These are phyloP conservation scores for Gallinago stenura DNA, from an alignment of 2,797 vertebrate species.

Conservation along the genomic window DNA sequence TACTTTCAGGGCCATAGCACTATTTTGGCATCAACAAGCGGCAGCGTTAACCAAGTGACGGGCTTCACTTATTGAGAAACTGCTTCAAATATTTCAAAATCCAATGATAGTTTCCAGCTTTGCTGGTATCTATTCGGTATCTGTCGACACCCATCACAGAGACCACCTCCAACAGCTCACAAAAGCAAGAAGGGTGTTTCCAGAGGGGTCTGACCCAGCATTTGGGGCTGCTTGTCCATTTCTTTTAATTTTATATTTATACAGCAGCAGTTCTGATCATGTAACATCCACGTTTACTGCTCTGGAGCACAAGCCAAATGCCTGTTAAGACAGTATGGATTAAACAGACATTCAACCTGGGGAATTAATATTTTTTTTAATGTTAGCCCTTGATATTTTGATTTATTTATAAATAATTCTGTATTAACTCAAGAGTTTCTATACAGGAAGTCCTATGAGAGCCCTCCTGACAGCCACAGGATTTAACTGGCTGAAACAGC, in stretches of 20 bases:
- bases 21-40: neutral
- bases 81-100: neutral
- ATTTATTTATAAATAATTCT: neutral
- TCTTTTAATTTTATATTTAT: neutral
- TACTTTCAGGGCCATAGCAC: neutral
- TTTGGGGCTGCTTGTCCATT: neutral
- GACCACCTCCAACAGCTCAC: neutral
- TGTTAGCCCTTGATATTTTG: neutral
- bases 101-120: neutral
- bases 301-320: neutral
- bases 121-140: rapidly evolving
- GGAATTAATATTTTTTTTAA: neutral
- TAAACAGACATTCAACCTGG: neutral
- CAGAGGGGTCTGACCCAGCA: neutral
- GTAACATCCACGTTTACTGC: neutral
- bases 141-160: neutral
- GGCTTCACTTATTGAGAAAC: neutral
- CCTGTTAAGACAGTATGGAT: neutral
- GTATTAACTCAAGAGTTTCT: neutral
- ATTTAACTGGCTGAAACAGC: neutral
- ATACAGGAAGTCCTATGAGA: rapidly evolving
- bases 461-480: neutral
- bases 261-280: neutral
- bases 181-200: neutral
- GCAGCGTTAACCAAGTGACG: rapidly evolving